Base-by-base conservation (phyloP, 1,140 invertebrate genomes). In the Nephila pilipes region DNA sequence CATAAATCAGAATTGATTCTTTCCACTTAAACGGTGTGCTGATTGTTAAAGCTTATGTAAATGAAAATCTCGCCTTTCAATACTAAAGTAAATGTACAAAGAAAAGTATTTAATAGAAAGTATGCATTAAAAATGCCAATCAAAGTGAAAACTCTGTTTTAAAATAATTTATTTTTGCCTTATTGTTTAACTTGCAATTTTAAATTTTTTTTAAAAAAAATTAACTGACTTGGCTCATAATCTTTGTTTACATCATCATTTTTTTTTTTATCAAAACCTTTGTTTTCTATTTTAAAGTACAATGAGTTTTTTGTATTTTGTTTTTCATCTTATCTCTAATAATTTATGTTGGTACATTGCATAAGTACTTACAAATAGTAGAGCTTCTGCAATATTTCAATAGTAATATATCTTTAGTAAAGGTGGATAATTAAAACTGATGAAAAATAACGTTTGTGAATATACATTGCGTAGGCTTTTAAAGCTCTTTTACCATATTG, bases 31-130 rank as follows among this genome's bases (percentile, higher is more conserved):
- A 46, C 12, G 46, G n/a, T 65, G n/a, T 75, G 29, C 69, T 75
- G 16, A 2, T 75, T 36, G 29, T 20, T 32, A 32, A 75, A 75
- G 69, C 69, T 75, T 32, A 32, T 36, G 36, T 36, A 32, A 36
- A 75, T 14, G 29, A 75, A 69, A 69, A 36, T 75, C 25, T 12
- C 18, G 63, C 63, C 29, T 75, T 75, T 32, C 16, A 36, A 16
- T 75, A 5, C 18, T 36, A 20, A 75, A 75, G 69, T 75, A 75
- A 75, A 18, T 75, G 69, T 75, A 75, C 69, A 75, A 75, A 75
- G n/a, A n/a, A 75, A 75, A 18, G 22, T 65, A 46, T 60, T 20
- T 60, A 14, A 36, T 75, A 75, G 69, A 20, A 75, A 32, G 32
- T 29, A 32, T 69, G 29, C 29, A n/a, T 25, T n/a, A 36, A 60